These are phyloP conservation scores for Stigmatopora argus DNA, from an alignment of 2,113 vertebrate species.

Conservation along the genomic window DNA sequence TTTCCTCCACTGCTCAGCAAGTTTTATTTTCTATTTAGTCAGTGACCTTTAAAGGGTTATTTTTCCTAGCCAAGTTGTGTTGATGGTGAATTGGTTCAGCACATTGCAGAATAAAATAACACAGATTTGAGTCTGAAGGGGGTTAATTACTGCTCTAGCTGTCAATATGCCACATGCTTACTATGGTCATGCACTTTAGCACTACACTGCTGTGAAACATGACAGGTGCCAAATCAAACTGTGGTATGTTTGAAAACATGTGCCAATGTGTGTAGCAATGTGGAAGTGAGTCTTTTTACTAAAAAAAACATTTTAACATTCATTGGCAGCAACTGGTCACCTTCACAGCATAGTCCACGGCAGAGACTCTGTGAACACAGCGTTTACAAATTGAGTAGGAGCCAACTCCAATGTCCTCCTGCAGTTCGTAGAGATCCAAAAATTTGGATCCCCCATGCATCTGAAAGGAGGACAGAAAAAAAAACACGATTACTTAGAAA, in stretches of 20 bases:
- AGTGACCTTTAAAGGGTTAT: background rate
- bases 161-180: background rate
- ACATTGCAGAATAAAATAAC: background rate
- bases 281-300: background rate
- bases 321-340: conserved; percentile 53
- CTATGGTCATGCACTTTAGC: background rate
- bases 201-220: background rate
- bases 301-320: background rate
- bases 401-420: conserved; percentile 94
- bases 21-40: background rate
- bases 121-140: background rate
- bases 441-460: conserved; percentile 86
- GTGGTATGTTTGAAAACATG: background rate
- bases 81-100: background rate
- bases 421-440: conserved; percentile 86
- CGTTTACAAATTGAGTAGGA: conserved; percentile 97
- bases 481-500: background rate
- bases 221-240: conserved; percentile 4
- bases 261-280: background rate
- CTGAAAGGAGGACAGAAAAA: conserved; percentile 50
- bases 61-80: background rate
- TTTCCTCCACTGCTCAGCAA: background rate
- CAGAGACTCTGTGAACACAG: conserved; percentile 82
- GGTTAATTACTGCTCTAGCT: background rate
- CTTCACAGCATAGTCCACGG: conserved; percentile 96